Percentiles rank a stretch among this genome's conserved stretches.
Evolutionary conservation across 2,113 vertebrate species (phyloP).

Genomic region (Thunnus thynnus): DNA sequence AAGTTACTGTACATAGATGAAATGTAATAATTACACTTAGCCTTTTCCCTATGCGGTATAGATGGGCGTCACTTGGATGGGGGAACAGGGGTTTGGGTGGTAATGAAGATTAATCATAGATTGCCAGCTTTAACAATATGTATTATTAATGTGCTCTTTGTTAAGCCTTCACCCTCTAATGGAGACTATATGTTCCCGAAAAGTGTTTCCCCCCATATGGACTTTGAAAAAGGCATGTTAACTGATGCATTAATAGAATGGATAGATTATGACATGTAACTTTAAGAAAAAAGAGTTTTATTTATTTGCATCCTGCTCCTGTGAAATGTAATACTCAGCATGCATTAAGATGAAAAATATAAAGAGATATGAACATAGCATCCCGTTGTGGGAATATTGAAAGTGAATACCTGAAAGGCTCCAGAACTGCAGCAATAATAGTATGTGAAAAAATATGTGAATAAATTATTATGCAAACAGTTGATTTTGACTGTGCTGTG

Average conservation of each 20-base stretch:
- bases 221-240: constrained; percentile 86
- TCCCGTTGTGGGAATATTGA: constrained; percentile 74
- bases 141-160: constrained; percentile 81
- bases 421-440: constrained; percentile 87
- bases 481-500: constrained; percentile 60
- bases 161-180: constrained; percentile 75
- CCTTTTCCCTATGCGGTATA: constrained; percentile 64
- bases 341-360: constrained; percentile 83
- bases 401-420: constrained; percentile 76
- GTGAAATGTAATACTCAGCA: constrained; percentile 85
- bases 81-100: constrained; percentile 51
- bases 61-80: constrained; percentile 58
- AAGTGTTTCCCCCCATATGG: constrained; percentile 65
- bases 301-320: constrained; percentile 88
- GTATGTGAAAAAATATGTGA: constrained; percentile 77
- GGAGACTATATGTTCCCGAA: constrained; percentile 70
- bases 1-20: constrained; percentile 84
- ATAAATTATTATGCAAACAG: constrained; percentile 84
- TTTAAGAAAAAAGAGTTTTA: constrained; percentile 76
- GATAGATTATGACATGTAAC: constrained; percentile 84
- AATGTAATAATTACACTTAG: constrained; percentile 71
- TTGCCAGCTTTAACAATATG: constrained; percentile 80
- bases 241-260: constrained; percentile 85
- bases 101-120: constrained; percentile 75
- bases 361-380: constrained; percentile 78